phyloP scores from a whole-genome alignment of 2,113 vertebrate genomes.

The Tragulus kanchil region DNA sequence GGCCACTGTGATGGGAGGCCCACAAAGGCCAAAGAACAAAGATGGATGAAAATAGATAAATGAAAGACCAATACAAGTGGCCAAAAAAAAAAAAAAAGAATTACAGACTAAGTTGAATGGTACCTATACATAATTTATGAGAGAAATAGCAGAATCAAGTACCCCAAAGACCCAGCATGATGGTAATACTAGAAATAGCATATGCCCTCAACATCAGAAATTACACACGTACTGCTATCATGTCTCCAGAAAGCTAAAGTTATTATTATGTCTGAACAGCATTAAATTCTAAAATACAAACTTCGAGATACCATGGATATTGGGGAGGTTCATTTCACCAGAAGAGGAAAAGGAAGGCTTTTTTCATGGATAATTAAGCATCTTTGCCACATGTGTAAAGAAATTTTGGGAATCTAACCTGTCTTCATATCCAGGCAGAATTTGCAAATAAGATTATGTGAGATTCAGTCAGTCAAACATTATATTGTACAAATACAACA shows the following conservation, averaged over 20 bases:
- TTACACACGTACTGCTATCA: background rate
- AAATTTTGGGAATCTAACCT: background rate
- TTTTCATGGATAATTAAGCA: background rate
- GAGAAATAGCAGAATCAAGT: background rate
- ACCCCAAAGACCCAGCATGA: background rate
- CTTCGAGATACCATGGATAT: background rate
- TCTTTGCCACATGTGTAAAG: background rate
- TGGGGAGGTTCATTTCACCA: background rate
- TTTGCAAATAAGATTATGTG: background rate
- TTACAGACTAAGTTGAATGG: background rate
- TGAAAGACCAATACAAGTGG: no score
- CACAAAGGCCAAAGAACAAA: no score
- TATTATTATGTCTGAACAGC: background rate
- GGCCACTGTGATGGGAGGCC: no score
- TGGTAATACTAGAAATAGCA: background rate
- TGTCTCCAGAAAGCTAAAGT: background rate
- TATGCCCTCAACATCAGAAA: background rate
- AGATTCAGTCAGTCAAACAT: background rate
- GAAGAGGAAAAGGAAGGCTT: background rate
- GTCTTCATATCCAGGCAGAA: background rate
- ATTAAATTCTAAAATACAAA: background rate
- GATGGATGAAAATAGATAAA: no score
- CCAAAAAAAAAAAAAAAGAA: background rate
- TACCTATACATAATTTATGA: background rate
- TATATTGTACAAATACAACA: background rate